phyloP scores from a whole-genome alignment of 2,888 invertebrate genomes.

The Actias luna region DNA sequence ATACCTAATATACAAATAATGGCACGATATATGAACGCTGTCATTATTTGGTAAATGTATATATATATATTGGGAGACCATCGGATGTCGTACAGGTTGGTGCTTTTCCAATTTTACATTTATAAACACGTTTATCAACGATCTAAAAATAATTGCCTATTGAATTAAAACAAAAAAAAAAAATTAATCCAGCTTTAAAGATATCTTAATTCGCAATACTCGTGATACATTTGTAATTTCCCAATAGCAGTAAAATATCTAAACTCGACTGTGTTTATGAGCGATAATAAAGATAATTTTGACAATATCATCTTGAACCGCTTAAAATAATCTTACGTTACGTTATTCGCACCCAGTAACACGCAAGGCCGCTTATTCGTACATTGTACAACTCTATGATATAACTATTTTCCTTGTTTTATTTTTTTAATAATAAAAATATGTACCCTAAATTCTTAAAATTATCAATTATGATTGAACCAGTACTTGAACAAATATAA shows the following conservation, averaged over 20 bases:
- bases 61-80: no score
- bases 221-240: conserved; percentile 11
- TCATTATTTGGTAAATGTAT: no score
- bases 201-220: not conserved
- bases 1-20: no score
- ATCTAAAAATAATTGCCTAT: not conserved
- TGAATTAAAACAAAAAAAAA: not conserved
- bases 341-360: conserved; percentile 12
- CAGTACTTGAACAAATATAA: no score
- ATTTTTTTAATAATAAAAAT: not conserved
- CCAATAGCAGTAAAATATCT: conserved; percentile 11
- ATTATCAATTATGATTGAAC: not conserved
- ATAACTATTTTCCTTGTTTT: not conserved
- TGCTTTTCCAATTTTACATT: not conserved
- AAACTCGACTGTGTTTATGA: conserved; percentile 12
- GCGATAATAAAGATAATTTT: conserved; percentile 24
- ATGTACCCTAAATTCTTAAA: not conserved
- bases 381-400: not conserved
- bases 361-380: not conserved
- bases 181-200: conserved; percentile 1
- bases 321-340: conserved; percentile 15
- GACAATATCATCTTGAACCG: conserved; percentile 23
- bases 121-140: not conserved
- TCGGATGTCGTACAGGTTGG: no score
- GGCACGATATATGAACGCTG: no score